These are phyloP conservation scores for Nanorana parkeri DNA, from an alignment of 2,113 vertebrate species.

Conservation along the genomic window DNA sequence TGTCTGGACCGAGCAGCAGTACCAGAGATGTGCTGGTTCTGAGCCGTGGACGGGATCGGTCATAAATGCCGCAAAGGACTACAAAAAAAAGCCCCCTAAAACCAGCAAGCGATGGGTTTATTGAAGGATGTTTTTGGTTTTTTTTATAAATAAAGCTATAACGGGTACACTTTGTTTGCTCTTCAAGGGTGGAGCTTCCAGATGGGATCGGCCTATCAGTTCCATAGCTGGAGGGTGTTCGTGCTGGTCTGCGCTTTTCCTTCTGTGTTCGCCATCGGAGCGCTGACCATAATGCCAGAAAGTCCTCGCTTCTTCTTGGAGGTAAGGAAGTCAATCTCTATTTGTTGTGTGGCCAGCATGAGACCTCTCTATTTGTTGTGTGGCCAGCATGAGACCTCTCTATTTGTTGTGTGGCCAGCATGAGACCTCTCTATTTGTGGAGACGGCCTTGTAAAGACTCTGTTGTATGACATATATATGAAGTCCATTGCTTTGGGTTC, in stretches of 20 bases:
- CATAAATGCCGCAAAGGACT: background rate
- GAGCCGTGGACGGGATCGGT: background rate
- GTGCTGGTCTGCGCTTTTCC: slow-evolving; percentile 96
- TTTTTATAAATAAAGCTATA: background rate
- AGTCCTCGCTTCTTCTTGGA: slow-evolving; percentile 96
- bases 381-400: no score
- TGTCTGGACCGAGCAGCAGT: no score
- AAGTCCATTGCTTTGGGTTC: no score
- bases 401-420: no score
- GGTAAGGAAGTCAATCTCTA: slow-evolving; percentile 71
- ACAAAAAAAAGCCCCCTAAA: no score
- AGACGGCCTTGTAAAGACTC: no score
- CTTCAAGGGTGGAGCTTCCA: slow-evolving; percentile 94
- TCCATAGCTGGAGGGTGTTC: slow-evolving; percentile 98
- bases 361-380: no score
- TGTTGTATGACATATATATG: no score
- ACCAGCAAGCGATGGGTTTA: background rate
- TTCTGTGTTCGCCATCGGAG: slow-evolving; percentile 92
- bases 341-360: no score
- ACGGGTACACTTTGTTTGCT: background rate
- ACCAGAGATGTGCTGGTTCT: background rate
- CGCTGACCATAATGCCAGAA: slow-evolving; percentile 95
- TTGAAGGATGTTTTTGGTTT: background rate
- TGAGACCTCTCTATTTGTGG: no score
- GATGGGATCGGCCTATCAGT: slow-evolving; percentile 98